Evolutionary conservation across 1,140 invertebrate species (phyloP), one percentile per base, ranked within the genome.

Genomic region (Drosophila varians): DNA sequence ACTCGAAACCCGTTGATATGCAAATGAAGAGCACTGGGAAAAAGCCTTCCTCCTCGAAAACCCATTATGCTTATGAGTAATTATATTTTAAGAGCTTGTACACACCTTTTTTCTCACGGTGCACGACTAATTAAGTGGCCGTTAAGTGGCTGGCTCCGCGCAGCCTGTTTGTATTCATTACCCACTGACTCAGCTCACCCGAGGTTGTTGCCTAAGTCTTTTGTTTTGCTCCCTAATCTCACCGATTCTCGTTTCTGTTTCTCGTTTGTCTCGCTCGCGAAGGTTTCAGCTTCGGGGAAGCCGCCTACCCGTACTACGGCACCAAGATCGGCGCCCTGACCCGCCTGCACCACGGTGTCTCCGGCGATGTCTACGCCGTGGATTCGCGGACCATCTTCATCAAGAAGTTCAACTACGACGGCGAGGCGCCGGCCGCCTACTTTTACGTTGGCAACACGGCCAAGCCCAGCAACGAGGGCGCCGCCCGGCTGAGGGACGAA

Each of bases 371-470:
- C 23, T 98, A 95, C 91, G 96, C 96, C 1, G 96, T 97, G 0
- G 96, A 98, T 91, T 95, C 95, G 23, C 93, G 96, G 73, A 98
- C 96, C 28, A 90, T 98, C 28, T 96, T 96, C 92, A 94, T 98
- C 72, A 95, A 96, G 90, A 95, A 96, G 91, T 97, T 98, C 89
- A 95, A 93, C 14, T 98, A 98, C 84, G 97, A 98, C 80, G 97
- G 97, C 58, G 94, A 96, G 91, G 97, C 96, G 46, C 96, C 96
- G 91, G 97, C 96, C 60, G 96, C 96, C 3, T 97, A 95, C 88
- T 97, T 97, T 92, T 98, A 96, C 92, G 96, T 95, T 53, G 96
- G 96, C 38, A 95, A 93, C 49, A 94, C 93, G 1, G 94, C 94
- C 78, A 90, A 92, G 18, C 93, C 94, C 0, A 93, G 93, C 36